Percentiles rank a stretch among this genome's conserved stretches.
Evolutionary conservation across 2,113 vertebrate genomes (phyloP).

Genomic region (Lutjanus erythropterus): DNA sequence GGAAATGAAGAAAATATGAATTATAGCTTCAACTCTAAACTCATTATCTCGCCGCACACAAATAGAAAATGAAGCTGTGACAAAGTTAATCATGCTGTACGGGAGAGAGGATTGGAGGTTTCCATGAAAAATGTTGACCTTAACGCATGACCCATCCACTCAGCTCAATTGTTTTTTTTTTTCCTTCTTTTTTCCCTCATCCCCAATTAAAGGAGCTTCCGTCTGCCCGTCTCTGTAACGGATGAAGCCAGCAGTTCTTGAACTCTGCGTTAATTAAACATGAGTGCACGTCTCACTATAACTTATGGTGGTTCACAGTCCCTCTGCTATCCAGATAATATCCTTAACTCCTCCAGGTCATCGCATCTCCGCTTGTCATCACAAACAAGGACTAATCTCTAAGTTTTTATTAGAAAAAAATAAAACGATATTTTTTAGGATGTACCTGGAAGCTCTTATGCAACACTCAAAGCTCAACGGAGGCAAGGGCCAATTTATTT

Average conservation of each 20-base stretch:
- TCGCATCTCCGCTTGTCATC: slow-evolving; percentile 23
- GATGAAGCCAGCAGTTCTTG: slow-evolving; percentile 74
- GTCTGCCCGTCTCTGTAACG: slow-evolving; percentile 60
- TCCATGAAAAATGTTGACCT: slow-evolving; percentile 77
- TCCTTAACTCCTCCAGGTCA: slow-evolving; percentile 54
- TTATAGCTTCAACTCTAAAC: slow-evolving; percentile 63
- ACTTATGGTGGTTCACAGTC: slow-evolving; percentile 51
- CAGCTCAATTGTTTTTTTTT: slow-evolving; percentile 61
- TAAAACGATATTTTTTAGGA: slow-evolving; percentile 42
- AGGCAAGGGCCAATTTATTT: slow-evolving; percentile 46
- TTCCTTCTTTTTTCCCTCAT: slow-evolving; percentile 45
- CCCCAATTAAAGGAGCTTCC: slow-evolving; percentile 78
- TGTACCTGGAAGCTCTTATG: slow-evolving; percentile 51
- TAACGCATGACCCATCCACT: slow-evolving; percentile 72
- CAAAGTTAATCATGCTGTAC: slow-evolving; percentile 69
- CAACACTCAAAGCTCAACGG: slow-evolving; percentile 47
- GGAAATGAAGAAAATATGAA: slow-evolving; percentile 56
- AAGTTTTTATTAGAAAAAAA: slow-evolving; percentile 24
- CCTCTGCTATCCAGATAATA: slow-evolving; percentile 55
- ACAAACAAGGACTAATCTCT: slow-evolving; percentile 53
- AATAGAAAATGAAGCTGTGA: slow-evolving; percentile 75
- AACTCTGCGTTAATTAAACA: slow-evolving; percentile 82
- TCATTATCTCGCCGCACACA: slow-evolving; percentile 73
- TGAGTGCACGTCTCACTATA: slow-evolving; percentile 69
- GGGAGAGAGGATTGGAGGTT: slow-evolving; percentile 50